These are phyloP conservation scores for Marronus borbonicus DNA, from an alignment of 2,888 invertebrate genomes.

Conservation along the genomic window DNA sequence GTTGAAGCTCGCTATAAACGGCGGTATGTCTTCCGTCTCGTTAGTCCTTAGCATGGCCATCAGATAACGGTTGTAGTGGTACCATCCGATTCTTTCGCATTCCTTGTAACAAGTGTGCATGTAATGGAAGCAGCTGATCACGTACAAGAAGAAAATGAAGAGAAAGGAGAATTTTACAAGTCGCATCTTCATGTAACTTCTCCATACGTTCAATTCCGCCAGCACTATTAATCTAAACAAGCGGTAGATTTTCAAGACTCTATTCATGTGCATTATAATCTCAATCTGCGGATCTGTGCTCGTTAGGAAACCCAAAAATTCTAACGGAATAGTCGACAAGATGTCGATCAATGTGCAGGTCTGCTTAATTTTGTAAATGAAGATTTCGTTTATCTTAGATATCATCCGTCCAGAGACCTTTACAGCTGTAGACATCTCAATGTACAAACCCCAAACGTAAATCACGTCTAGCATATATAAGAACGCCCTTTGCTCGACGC, in stretches of 20 bases:
- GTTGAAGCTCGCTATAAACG: slow-evolving; percentile 40
- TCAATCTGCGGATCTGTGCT: slow-evolving; percentile 26
- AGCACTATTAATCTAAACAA: slow-evolving; percentile 44
- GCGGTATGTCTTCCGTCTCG: not conserved
- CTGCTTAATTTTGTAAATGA: slow-evolving; percentile 52
- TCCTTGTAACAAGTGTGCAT: slow-evolving; percentile 50
- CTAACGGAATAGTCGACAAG: slow-evolving; percentile 51
- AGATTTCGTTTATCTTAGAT: slow-evolving; percentile 49
- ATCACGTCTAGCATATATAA: slow-evolving; percentile 53
- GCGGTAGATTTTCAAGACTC: slow-evolving; percentile 51
- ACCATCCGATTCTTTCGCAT: slow-evolving; percentile 53
- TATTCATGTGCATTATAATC: slow-evolving; percentile 44
- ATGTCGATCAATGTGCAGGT: slow-evolving; percentile 51
- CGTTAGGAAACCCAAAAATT: slow-evolving; percentile 7
- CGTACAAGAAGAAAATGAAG: slow-evolving; percentile 47
- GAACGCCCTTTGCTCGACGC: slow-evolving; percentile 29
- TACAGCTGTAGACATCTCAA: slow-evolving; percentile 56
- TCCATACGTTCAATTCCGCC: slow-evolving; percentile 49
- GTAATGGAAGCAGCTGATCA: slow-evolving; percentile 51
- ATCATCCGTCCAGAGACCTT: slow-evolving; percentile 52
- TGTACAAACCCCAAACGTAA: slow-evolving; percentile 53
- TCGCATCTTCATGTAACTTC: slow-evolving; percentile 47
- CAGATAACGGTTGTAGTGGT: slow-evolving; percentile 41
- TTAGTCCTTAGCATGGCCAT: not conserved
- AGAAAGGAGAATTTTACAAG: slow-evolving; percentile 50